Evolutionary conservation across 2,113 vertebrate genomes (phyloP).

Genomic region (Cryptomyrus ogoouensis): DNA sequence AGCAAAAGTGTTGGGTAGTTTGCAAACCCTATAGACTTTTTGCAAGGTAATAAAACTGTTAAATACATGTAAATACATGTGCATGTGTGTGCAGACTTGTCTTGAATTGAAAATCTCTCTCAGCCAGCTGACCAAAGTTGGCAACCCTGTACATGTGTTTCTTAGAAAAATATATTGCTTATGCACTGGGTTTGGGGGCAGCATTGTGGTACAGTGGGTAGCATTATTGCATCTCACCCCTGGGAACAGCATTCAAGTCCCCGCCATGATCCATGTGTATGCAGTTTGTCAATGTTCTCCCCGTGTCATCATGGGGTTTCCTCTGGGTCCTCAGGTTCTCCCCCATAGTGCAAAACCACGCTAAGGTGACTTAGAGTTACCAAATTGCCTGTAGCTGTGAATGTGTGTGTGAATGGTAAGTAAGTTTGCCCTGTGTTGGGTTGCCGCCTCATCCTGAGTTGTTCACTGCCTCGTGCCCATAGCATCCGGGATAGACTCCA

Average conservation of each 20-base stretch:
- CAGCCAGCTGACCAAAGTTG: neutral
- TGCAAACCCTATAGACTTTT: neutral
- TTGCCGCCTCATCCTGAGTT: too few relatives aligned
- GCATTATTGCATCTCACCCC: neutral
- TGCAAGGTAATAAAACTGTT: neutral
- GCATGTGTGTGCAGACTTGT: neutral
- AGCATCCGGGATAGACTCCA: too few relatives aligned
- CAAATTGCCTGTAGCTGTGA: neutral
- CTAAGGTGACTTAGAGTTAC: neutral
- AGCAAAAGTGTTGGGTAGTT: neutral
- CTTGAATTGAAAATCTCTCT: neutral
- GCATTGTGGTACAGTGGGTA: neutral
- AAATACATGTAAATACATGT: neutral
- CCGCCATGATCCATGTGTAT: neutral
- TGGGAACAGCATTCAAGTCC: neutral
- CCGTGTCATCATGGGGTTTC: neutral
- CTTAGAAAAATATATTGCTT: neutral
- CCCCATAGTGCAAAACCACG: neutral
- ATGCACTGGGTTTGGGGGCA: neutral
- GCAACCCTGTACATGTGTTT: neutral
- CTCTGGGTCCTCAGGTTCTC: neutral
- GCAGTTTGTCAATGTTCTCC: neutral
- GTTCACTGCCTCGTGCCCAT: too few relatives aligned
- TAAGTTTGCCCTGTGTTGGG: neutral
- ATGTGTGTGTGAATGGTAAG: neutral